These are phyloP conservation scores for Scalopus aquaticus DNA, from an alignment of 2,113 vertebrate genomes.

Conservation along the genomic window DNA sequence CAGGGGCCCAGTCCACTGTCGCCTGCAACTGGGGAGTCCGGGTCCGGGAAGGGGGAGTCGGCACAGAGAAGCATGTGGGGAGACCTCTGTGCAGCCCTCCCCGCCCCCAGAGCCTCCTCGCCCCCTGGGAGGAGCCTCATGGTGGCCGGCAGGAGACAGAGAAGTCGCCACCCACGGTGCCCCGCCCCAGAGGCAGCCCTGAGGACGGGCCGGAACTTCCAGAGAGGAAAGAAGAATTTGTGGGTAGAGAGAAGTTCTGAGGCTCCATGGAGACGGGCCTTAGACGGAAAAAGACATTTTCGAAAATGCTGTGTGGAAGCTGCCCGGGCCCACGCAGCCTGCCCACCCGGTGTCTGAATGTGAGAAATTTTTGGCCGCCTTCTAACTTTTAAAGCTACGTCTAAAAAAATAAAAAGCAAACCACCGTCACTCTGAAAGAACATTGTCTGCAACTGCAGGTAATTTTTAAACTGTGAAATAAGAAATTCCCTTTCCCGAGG, in stretches of 20 bases:
- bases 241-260: background rate
- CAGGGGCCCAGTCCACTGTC: background rate
- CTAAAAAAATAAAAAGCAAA: slow-evolving; percentile 19
- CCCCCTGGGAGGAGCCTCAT: background rate
- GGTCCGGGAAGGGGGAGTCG: too few relatives aligned
- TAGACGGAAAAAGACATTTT: slow-evolving; percentile 57
- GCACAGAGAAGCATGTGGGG: background rate
- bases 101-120: fast-evolving
- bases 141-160: too few relatives aligned
- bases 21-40: too few relatives aligned
- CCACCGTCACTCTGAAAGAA: background rate
- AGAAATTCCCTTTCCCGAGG: background rate
- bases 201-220: background rate
- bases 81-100: background rate
- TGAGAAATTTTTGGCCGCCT: slow-evolving; percentile 61
- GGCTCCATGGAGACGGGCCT: slow-evolving; percentile 44
- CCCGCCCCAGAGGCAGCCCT: background rate
- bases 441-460: background rate
- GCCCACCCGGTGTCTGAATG: slow-evolving; percentile 50
- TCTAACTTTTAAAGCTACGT: slow-evolving; percentile 19
- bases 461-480: background rate
- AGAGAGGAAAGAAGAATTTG: background rate
- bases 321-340: slow-evolving; percentile 56
- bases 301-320: background rate
- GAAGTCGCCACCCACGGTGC: background rate